Percentiles rank a stretch among this genome's conserved stretches.
phyloP scores from a whole-genome alignment of 1,140 invertebrate genomes.

The Procambarus clarkii region DNA sequence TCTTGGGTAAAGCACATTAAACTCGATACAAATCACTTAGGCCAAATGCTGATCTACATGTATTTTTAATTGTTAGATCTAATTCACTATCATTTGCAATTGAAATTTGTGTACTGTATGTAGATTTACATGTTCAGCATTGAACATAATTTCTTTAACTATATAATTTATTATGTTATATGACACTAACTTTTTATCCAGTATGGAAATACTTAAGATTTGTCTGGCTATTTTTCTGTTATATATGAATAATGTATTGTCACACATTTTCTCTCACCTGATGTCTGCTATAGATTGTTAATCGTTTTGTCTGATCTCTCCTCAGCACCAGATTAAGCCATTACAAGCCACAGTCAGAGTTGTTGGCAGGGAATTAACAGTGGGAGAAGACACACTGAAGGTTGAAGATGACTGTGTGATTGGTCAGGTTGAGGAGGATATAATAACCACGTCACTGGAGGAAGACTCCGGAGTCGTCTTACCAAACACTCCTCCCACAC shows the following conservation, averaged over 20 bases:
- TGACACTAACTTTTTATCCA: neutral
- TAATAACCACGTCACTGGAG: neutral
- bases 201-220: neutral
- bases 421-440: neutral
- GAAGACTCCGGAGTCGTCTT: neutral
- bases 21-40: no score
- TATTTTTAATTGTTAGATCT: no score
- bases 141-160: no score
- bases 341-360: neutral
- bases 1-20: no score
- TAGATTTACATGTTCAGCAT: no score
- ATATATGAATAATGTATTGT: neutral
- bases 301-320: neutral
- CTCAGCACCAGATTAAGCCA: conserved; percentile 28
- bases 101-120: no score
- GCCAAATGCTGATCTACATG: no score
- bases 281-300: neutral
- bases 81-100: no score
- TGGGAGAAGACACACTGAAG: neutral
- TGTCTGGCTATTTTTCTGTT: neutral
- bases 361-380: neutral
- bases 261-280: neutral
- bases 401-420: neutral
- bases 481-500: neutral
- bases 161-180: neutral